A percentile compares a stretch with the other conserved stretches of the same genome.
These are phyloP conservation scores for Dallia pectoralis DNA, from an alignment of 2,797 vertebrate species.

Conservation along the genomic window DNA sequence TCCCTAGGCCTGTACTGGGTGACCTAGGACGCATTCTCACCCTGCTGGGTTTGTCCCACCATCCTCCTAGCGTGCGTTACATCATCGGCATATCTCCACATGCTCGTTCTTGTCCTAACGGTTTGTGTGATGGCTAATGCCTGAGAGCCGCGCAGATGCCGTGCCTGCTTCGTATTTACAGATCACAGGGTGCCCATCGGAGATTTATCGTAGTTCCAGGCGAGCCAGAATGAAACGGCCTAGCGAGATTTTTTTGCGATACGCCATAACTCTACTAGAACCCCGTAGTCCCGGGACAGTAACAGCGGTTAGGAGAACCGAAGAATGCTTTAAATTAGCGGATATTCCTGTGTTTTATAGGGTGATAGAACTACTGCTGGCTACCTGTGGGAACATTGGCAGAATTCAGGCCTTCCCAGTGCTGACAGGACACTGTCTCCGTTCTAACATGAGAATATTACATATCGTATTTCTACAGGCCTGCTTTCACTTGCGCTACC, in stretches of 20 bases:
- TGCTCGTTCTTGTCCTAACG: conserved; percentile 10
- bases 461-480: background rate
- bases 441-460: background rate
- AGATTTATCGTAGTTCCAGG: conserved; percentile 36
- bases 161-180: conserved; percentile 28
- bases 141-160: background rate
- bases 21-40: background rate
- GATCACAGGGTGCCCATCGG: conserved; percentile 26
- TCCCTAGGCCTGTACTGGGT: background rate
- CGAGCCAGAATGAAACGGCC: conserved; percentile 23
- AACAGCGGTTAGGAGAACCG: conserved; percentile 17
- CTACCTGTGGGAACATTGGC: conserved; percentile 17
- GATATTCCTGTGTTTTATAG: conserved; percentile 36
- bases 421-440: background rate
- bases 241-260: conserved; percentile 2
- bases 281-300: conserved; percentile 13
- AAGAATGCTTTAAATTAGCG: conserved; percentile 39
- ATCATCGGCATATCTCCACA: background rate
- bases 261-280: conserved; percentile 11
- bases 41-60: background rate
- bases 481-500: background rate
- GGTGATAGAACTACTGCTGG: conserved; percentile 16
- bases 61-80: background rate
- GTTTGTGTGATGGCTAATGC: background rate
- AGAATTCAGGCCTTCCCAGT: background rate